phyloP scores from a whole-genome alignment of 2,797 vertebrate genomes.

The Pipistrellus pipistrellus region DNA sequence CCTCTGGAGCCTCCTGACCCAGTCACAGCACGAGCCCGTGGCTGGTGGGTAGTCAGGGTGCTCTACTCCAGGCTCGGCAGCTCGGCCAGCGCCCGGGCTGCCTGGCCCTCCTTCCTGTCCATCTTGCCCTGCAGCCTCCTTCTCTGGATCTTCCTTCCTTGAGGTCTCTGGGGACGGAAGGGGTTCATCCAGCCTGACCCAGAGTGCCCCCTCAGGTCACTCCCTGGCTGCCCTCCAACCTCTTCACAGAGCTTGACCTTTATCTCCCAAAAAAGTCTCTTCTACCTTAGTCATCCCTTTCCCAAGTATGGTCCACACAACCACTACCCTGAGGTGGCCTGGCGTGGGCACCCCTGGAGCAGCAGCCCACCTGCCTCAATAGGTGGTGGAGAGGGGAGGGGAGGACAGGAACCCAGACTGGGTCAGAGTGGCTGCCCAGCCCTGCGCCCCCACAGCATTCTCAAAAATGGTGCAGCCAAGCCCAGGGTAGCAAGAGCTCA shows the following conservation, averaged over 20 bases:
- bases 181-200: neutral
- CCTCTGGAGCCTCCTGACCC: neutral
- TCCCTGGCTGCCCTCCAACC: neutral
- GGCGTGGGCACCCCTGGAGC: neutral
- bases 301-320: neutral
- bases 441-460: accelerated
- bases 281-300: neutral
- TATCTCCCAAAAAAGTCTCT: neutral
- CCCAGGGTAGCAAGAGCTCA: neutral
- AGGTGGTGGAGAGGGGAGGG: neutral
- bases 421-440: neutral
- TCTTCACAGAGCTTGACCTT: neutral
- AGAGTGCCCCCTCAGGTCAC: no score
- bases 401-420: neutral
- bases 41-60: neutral
- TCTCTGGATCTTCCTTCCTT: neutral
- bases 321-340: no score
- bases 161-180: neutral
- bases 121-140: neutral
- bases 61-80: neutral
- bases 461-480: neutral
- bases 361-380: neutral
- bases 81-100: neutral
- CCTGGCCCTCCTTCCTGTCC: neutral
- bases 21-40: accelerated